Conservation (phyloP, 2,113 vertebrate genomes). For the Hoplias malabaricus region DNA sequence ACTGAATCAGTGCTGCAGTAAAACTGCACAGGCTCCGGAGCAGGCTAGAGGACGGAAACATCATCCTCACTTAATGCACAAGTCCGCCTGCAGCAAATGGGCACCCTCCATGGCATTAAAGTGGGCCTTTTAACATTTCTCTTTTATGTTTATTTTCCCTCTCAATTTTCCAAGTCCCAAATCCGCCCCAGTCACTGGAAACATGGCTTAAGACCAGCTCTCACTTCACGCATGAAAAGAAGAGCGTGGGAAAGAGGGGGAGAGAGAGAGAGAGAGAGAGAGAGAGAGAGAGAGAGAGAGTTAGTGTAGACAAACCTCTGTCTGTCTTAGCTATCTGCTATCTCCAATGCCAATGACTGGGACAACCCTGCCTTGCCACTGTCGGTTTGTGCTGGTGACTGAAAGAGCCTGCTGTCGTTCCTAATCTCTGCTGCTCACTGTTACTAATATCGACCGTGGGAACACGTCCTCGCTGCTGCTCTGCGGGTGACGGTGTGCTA, state of each 20-base stretch:
- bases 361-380: no score
- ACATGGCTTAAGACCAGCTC: neutral
- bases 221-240: neutral
- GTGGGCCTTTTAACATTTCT: neutral
- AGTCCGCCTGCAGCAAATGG: neutral
- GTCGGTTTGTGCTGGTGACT: no score
- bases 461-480: no score
- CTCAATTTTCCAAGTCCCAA: neutral
- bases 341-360: no score
- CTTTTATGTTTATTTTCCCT: neutral
- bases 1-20: neutral
- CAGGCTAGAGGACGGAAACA: slow-evolving; percentile 3
- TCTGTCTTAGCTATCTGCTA: no score
- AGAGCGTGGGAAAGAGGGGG: neutral
- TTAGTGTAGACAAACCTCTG: no score
- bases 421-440: no score
- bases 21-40: neutral
- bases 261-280: neutral
- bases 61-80: slow-evolving; percentile 9
- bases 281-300: neutral
- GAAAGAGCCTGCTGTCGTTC: no score
- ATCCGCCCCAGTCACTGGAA: neutral
- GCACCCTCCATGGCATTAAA: neutral
- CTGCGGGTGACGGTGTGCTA: no score
- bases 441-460: no score